Conservation (phyloP, 1,140 invertebrate genomes). For the Eciton burchellii region DNA sequence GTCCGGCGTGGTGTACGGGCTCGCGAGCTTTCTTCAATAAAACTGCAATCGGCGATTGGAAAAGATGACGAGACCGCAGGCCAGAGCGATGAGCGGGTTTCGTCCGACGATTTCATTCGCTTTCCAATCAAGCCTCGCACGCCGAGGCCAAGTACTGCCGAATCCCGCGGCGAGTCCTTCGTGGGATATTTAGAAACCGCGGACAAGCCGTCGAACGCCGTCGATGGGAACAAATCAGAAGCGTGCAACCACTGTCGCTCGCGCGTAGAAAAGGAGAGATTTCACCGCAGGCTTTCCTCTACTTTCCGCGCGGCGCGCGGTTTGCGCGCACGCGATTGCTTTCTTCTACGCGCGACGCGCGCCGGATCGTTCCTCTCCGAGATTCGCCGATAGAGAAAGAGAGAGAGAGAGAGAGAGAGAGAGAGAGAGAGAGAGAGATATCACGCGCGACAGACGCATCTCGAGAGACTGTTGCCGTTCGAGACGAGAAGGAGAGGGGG, state of each 20-base stretch:
- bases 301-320: conserved; percentile 18
- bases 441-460: neutral
- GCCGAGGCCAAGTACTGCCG: too few relatives aligned
- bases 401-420: too few relatives aligned
- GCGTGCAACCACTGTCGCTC: conserved; percentile 23
- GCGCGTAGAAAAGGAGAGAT: conserved; percentile 51
- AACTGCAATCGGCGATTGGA: too few relatives aligned
- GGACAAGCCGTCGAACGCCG: conserved; percentile 1
- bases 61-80: neutral
- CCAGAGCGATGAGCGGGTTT: neutral
- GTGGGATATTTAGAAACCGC: conserved; percentile 38
- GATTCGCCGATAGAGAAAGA: too few relatives aligned
- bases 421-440: too few relatives aligned
- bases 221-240: conserved; percentile 29
- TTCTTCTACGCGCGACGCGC: neutral
- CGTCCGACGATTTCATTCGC: neutral
- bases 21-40: too few relatives aligned
- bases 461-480: neutral
- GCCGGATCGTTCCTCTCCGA: too few relatives aligned
- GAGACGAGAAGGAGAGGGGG: neutral
- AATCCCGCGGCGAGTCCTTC: neutral
- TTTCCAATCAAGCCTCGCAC: too few relatives aligned
- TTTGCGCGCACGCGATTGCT: conserved; percentile 18
- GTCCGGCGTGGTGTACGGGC: neutral
- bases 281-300: conserved; percentile 53